A percentile compares a stretch with the other conserved stretches of the same genome.
Evolutionary conservation across 2,797 vertebrate genomes (phyloP).

Genomic region (Passerculus sandwichensis): DNA sequence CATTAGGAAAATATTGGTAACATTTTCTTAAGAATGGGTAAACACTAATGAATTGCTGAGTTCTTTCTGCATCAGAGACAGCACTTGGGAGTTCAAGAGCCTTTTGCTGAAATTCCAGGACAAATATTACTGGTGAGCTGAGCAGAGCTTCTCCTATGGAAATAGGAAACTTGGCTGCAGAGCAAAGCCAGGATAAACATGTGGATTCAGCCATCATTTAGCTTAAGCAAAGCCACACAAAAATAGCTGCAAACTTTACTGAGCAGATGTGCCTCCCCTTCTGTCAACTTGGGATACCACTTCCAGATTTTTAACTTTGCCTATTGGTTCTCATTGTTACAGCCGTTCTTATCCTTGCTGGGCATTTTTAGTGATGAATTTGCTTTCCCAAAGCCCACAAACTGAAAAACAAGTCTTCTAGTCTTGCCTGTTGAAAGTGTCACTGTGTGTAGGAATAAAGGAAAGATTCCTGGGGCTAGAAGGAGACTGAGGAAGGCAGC

Average conservation of each 20-base stretch:
- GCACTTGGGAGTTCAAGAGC: neutral
- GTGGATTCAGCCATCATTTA: neutral
- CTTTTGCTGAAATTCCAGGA: neutral
- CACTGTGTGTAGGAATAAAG: neutral
- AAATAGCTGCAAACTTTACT: constrained; percentile 4
- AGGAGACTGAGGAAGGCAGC: neutral
- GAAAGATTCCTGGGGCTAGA: neutral
- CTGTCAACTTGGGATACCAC: neutral
- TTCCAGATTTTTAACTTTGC: neutral
- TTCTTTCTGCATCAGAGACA: neutral
- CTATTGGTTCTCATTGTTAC: neutral
- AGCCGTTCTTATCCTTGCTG: neutral
- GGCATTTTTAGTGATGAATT: neutral
- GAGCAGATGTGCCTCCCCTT: neutral
- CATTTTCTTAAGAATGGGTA: neutral
- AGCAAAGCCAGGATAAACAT: constrained; percentile 14
- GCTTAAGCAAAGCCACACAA: neutral
- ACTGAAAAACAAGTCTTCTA: neutral
- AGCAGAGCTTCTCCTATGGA: neutral
- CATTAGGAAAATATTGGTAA: neutral
- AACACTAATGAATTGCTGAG: neutral
- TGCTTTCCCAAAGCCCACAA: neutral
- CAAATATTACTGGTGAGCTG: neutral
- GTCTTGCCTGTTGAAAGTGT: neutral
- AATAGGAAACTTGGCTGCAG: neutral